Conservation (phyloP, 2,888 invertebrate species). For the Lysandra coridon region DNA sequence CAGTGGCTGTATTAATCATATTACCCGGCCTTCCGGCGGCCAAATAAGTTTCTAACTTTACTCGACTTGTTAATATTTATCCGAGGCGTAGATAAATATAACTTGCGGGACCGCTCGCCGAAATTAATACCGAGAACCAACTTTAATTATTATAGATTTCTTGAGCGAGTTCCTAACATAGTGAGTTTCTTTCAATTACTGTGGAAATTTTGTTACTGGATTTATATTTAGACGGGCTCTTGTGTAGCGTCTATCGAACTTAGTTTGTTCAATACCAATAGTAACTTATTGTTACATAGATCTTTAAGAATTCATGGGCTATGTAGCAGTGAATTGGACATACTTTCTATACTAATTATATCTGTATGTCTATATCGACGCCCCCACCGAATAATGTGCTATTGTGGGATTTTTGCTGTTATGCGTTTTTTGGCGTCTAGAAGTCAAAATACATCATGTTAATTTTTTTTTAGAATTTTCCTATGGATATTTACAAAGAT, state of each 20-base stretch:
- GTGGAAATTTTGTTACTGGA: background rate
- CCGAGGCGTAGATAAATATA: slow-evolving; percentile 48
- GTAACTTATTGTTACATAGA: background rate
- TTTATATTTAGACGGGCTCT: slow-evolving; percentile 5
- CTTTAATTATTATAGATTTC: slow-evolving; percentile 32
- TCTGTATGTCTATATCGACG: too few relatives aligned
- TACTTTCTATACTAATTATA: too few relatives aligned
- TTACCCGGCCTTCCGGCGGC: slow-evolving; percentile 39
- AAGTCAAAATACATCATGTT: too few relatives aligned
- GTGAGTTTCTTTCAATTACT: slow-evolving; percentile 20
- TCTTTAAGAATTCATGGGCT: background rate
- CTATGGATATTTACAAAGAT: too few relatives aligned
- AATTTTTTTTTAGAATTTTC: too few relatives aligned
- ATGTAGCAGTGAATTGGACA: too few relatives aligned
- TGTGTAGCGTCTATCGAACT: background rate
- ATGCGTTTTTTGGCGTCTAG: too few relatives aligned
- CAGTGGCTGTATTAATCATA: slow-evolving; percentile 42
- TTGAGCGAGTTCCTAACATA: slow-evolving; percentile 14
- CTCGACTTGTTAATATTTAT: slow-evolving; percentile 48
- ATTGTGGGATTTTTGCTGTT: too few relatives aligned
- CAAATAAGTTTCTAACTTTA: slow-evolving; percentile 40
- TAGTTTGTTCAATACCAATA: background rate
- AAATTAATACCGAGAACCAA: slow-evolving; percentile 51
- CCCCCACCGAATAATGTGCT: too few relatives aligned
- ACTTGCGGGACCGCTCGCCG: slow-evolving; percentile 42